phyloP scores from a whole-genome alignment of 2,113 vertebrate genomes.

The Maccullochella peelii region DNA sequence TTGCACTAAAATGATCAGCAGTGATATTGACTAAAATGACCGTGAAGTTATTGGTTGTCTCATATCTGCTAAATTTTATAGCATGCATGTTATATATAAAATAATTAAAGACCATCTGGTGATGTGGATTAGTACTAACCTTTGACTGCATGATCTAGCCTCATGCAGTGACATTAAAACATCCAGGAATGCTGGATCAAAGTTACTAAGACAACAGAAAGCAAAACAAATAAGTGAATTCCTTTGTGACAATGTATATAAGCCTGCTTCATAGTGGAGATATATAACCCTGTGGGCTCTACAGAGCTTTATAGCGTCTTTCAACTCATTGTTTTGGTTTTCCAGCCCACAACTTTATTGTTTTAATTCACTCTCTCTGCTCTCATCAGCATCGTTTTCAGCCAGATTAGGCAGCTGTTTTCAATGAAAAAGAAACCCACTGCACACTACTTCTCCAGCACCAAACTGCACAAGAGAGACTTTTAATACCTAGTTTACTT shows the following conservation, averaged over 20 bases:
- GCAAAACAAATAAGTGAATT: not conserved
- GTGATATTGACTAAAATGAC: not conserved
- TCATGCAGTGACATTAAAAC: not conserved
- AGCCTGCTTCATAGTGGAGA: not conserved
- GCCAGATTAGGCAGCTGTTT: too few relatives aligned
- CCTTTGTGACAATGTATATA: not conserved
- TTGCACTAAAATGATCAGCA: not conserved
- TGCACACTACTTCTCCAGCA: not conserved
- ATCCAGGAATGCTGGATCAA: too few relatives aligned
- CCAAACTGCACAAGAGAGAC: not conserved
- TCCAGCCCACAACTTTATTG: not conserved
- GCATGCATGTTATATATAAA: constrained; percentile 1
- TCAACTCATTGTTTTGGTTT: not conserved
- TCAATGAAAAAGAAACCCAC: too few relatives aligned
- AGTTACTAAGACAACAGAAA: not conserved
- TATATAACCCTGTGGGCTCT: too few relatives aligned
- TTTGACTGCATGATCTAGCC: not conserved
- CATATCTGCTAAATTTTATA: not conserved
- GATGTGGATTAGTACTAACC: not conserved
- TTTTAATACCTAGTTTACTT: not conserved
- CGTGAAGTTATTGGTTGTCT: not conserved
- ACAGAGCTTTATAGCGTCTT: too few relatives aligned
- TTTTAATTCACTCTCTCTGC: not conserved
- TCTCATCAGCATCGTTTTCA: not conserved
- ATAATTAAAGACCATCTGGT: not conserved